Evolutionary conservation across 2,113 vertebrate species (phyloP), one percentile per base, ranked within the genome.

Genomic region (Chloroceryle aenea): DNA sequence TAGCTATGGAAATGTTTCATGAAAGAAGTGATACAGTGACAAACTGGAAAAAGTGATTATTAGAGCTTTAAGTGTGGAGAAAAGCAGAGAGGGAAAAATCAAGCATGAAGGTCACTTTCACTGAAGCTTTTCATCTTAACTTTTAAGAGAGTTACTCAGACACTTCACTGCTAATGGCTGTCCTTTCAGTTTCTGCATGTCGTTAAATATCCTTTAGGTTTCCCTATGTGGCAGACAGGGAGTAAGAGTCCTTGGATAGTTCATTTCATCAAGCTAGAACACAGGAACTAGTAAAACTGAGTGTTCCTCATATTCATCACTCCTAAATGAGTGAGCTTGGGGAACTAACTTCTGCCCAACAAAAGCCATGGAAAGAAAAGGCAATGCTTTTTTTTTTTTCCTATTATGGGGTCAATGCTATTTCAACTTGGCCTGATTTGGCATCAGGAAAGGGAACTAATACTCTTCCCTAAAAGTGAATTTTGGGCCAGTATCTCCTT

Each of bases 51-150:
- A 72, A 34, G 5, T 2, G 3, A 55, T 48, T 66, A 64, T n/a
- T 53, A 81, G 38, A 87, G 27, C 25, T 87, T 82, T 56, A 76
- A 55, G 71, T 1, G 3, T 26, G 55, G n/a, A 85, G 50, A 72
- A 91, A 92, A 81, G 45, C 47, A 61, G 32, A 52, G 43, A 55
- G 29, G 10, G 38, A 66, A 68, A 66, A 32, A 79, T 61, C 64
- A 87, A 86, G 79, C 17, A 1, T 43, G 86, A 93, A 93, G 87
- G 87, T 71, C 76, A 75, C 85, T 91, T 95, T 86, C 69, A 92
- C 22, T 19, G 10, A 86, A 91, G 64, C 23, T 17, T 87, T 96
- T 94, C 27, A 95, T 93, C 93, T 80, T 88, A 74, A 86, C 58
- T 97, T 94, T 68, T 62, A 72, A 56, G 74, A 91, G 63, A 75